Conservation (phyloP, 2,797 vertebrate genomes). For the Limosa lapponica region DNA sequence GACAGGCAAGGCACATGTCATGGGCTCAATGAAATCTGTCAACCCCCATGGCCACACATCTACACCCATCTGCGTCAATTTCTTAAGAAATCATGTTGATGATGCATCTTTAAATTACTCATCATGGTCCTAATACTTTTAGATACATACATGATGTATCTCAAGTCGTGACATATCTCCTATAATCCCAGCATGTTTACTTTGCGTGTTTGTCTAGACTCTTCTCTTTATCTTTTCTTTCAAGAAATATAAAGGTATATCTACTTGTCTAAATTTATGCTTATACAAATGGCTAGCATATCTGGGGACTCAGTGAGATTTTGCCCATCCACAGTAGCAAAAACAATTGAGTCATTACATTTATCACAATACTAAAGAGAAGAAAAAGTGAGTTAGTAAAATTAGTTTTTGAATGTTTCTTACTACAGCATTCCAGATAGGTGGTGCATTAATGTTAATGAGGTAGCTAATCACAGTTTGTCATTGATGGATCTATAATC, state of each 20-base stretch:
- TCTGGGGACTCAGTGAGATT: neutral
- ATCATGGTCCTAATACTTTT: neutral
- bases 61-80: neutral
- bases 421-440: neutral
- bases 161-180: neutral
- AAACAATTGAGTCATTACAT: neutral
- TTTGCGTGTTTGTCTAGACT: neutral
- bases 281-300: neutral
- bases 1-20: neutral
- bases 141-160: neutral
- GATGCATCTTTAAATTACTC: neutral
- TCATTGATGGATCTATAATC: conserved; percentile 8
- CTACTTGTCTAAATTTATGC: neutral
- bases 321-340: neutral
- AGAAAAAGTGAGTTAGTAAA: neutral
- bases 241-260: neutral
- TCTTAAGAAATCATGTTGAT: neutral
- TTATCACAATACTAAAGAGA: neutral
- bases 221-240: neutral
- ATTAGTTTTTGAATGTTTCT: neutral
- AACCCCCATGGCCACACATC: neutral
- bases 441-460: neutral
- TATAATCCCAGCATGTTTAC: neutral
- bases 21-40: neutral
- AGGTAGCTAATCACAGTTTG: conserved; percentile 12